Evolutionary conservation across 1,140 invertebrate genomes (phyloP), one percentile per base, ranked within the genome.

Genomic region (Micrasema longulum): DNA sequence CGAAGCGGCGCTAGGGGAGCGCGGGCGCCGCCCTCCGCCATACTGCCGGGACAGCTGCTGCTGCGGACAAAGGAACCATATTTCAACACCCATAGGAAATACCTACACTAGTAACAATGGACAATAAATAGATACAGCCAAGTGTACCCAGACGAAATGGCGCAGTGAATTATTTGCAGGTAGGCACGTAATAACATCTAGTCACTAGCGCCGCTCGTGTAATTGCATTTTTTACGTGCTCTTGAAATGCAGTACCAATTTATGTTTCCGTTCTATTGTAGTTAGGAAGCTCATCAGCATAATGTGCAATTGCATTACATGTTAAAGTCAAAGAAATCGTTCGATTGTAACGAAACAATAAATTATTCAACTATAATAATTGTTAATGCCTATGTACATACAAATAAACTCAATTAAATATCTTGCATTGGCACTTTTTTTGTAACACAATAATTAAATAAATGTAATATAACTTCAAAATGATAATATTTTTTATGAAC

Each of bases 11-110:
- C 73, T 69, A 75, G 47, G 70, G 73, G 73, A 68, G 73, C 73
- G 52, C 73, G 69, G 71, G 66, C 73, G 69, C 73, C 73, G 69
- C 73, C 73, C 70, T 75, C 73, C 67, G 69, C 73, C 73, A 75
- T 75, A 14, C 35, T 69, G 26, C 16, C 35, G 64, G 64, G 48
- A 41, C 47, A 64, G 26, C 73, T 67, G 62, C 69, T 75, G 55
- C 65, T 65, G 43, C 7, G 43, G 43, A 63, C 60, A 63, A 63
- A 47, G 11, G 23, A 47, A 47, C 7, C 18, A 47, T 43, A 47
- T 47, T 47, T 63, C 60, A 47, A 47, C 38, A 63, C 60, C 20
- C 60, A 12, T 2, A 10, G 38, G 47, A 53, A 68, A 68, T 12
- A 47, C 36, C 18, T 23, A 36, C 55, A 57, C 22, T 16, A 43